Base-by-base conservation (phyloP, 2,113 vertebrate species). In the Calidris pygmaea region DNA sequence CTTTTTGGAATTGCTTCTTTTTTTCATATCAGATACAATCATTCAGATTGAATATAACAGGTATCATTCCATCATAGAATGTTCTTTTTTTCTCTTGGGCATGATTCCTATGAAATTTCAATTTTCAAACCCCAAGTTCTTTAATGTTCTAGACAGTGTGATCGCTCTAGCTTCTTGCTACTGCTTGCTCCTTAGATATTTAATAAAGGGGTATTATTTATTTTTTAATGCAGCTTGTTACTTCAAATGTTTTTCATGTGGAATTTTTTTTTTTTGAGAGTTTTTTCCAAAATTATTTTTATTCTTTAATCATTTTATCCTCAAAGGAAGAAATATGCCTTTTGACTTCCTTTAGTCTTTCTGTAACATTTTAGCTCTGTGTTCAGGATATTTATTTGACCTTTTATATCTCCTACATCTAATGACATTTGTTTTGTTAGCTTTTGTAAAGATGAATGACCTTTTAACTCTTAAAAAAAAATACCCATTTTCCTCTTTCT, bases 381-480 rank as follows among this genome's bases (percentile, higher is more conserved):
- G 79, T 95, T 96, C 97, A 95, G 85, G 87, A 77, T 97, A 96
- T 96, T 95, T 97, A 96, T 97, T 88, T 96, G 97, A 97, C 97
- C 97, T 97, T 97, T 97, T 59, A 78, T 96, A 94, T 95, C 92
- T 95, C 70, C 66, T 94, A 41, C 50, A 89, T 96, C 85, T 96
- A 95, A 97, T 96, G 93, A 90, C 95, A 97, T 97, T 97, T 96
- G 66, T 96, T 96, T 96, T 47, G 47, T 96, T 96, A 96, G 81
- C 90, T 97, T 96, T 90, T 87, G 93, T 95, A 90, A 96, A 96
- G 92, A 96, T 89, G 79, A 96, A 80, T 96, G 97, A 97, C 97
- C 96, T 97, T 97, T 94, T 92, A 95, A 95, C 88, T 92, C 87
- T 72, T 89, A 21, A 53, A 76, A 91, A 60, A 87, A 37, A 6